phyloP scores from a whole-genome alignment of 2,888 invertebrate genomes.

The Pachydiplax longipennis region DNA sequence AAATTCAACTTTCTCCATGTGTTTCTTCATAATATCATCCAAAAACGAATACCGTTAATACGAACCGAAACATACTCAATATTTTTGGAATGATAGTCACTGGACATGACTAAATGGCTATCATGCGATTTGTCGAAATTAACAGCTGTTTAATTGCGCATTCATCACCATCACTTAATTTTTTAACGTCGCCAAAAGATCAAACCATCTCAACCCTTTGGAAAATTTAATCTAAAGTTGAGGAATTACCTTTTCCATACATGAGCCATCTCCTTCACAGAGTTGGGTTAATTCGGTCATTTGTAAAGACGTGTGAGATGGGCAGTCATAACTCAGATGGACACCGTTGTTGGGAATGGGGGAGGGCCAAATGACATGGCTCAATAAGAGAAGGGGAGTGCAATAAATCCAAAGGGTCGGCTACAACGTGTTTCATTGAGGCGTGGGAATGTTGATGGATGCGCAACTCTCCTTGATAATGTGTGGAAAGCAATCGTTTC shows the following conservation, averaged over 20 bases:
- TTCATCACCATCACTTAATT: too few species aligned
- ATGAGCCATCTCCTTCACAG: not conserved
- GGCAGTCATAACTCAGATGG: not conserved
- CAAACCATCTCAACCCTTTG: not conserved
- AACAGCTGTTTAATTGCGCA: too few species aligned
- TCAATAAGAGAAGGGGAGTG: slow-evolving; percentile 1
- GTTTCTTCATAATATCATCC: too few species aligned
- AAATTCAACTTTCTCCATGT: too few species aligned
- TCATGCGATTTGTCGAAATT: too few species aligned
- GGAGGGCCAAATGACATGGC: not conserved
- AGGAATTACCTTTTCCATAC: not conserved
- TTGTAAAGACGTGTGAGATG: not conserved
- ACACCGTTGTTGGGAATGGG: not conserved
- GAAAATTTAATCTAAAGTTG: not conserved
- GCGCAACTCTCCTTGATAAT: too few species aligned
- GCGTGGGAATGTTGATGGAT: not conserved
- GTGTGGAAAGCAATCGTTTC: too few species aligned
- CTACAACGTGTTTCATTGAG: not conserved
- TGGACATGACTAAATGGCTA: too few species aligned
- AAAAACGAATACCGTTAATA: too few species aligned
- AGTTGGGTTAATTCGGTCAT: not conserved
- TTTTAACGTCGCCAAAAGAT: not conserved
- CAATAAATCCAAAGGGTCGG: not conserved
- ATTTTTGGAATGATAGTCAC: too few species aligned
- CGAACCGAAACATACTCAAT: too few species aligned